Base-by-base conservation (phyloP, 1,140 invertebrate genomes). In the Halictus rubicundus region DNA sequence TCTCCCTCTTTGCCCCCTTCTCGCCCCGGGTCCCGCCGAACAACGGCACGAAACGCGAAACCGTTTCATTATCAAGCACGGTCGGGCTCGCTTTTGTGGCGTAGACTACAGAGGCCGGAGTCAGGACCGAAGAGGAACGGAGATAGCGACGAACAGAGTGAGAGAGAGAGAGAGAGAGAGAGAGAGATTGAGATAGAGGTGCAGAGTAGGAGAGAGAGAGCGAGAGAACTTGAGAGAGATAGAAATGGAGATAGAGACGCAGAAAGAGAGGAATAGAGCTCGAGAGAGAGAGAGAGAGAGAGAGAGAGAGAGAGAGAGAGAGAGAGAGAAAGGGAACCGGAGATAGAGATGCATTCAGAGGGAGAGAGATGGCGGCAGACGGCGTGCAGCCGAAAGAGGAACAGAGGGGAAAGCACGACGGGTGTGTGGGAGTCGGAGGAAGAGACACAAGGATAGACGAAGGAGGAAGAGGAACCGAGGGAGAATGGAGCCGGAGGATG, bases 21-120 rank as follows among this genome's bases (percentile, higher is more conserved):
- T 5, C 32, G 8, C 32, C 39, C 57, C 76, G 27, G 46, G 52
- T 68, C 78, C 54, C 71, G 16, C 32, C 59, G 54, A 61, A 63
- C 68, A 81, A 82, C 76, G 64, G 68, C 70, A 82, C 79, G 84
- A 86, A 86, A 86, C 75, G 80, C 79, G 83, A 85, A 84, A 84
- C 79, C 75, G 75, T 86, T 82, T 86, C 84, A 82, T 82, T 86
- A 86, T 86, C 83, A 85, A 74, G 52, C 84, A 79, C 68, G 42
- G 68, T 64, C 79, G 68, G 63, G 54, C 52, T 81, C 71, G 78
- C 84, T 84, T 84, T 85, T 85, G 84, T 81, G 78, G 61, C 74
- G 66, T 49, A 61, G 71, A 59, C 69, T 65, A 57, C 60, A 54
- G 66, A 74, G 59, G 32, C 59, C 21, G 57, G 49, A 57, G 46